Base-by-base conservation (phyloP, 2,888 invertebrate genomes). In the Tribolium freemani region DNA sequence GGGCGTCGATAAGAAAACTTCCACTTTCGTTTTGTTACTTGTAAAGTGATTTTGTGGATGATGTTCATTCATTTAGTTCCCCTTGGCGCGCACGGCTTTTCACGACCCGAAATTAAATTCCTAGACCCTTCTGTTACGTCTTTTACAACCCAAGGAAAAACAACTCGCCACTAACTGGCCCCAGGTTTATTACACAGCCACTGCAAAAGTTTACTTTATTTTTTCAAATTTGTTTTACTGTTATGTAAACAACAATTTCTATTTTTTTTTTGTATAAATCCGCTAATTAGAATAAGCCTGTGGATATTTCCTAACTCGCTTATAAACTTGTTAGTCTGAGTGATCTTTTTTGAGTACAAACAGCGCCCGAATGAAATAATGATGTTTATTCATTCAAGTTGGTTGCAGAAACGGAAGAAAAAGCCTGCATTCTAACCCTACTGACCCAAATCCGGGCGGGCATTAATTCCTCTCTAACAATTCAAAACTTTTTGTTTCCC, bases 21-120 rank as follows among this genome's bases (percentile, higher is more conserved):
- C 76, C 68, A 75, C 75, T 75, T 74, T 77, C 75, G 73, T 74
- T 77, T 74, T 69, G 77, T 77, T 74, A 77, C 74, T 72, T 74
- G 75, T 71, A 75, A 75, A 75, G 77, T 75, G 75, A 77, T 77
- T 74, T 77, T 71, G 75, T 61, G 73, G 75, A 77, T 71, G 75
- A 72, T 69, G 77, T 74, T 75, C 75, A 77, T 75, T 77, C 74
- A 74, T 77, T 75, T 76, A 69, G 60, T 69, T 60, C 60, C 69
- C 53, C 69, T 60, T 45, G 31, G 51, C 58, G 58, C 68, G 50
- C 57, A 30, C 46, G 46, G 46, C 58, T 57, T 69, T 69, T 60
- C 69, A 69, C 45, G 5, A 60, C 57, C 44, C 38, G 31, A 69
- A 69, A 69, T 69, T 69, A 69, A 69, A 69, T 69, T 60, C 69